Conservation (phyloP, 2,797 vertebrate genomes). For the Garrulus glandarius region DNA sequence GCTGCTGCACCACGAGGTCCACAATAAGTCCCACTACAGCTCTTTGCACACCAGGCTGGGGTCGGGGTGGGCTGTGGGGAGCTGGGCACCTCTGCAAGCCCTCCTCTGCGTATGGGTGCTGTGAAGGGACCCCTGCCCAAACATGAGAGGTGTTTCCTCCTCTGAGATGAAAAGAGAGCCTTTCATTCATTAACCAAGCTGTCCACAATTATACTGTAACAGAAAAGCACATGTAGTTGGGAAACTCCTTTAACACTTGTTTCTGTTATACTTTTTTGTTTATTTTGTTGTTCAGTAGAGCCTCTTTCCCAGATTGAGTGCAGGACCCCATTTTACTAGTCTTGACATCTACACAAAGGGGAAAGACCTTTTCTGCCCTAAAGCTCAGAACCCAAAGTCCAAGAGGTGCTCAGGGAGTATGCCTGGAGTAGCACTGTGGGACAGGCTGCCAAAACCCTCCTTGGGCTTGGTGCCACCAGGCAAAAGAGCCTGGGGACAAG, state of each 20-base stretch:
- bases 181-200: background rate
- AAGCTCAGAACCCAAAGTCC: background rate
- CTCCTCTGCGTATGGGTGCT: background rate
- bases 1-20: background rate
- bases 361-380: background rate
- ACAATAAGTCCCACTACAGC: fast-evolving
- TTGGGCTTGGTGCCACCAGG: background rate
- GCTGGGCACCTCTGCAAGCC: background rate
- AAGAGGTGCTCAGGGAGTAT: background rate
- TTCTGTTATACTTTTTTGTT: background rate
- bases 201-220: background rate
- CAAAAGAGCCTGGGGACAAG: background rate
- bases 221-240: background rate
- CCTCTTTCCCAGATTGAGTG: background rate
- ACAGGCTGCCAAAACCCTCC: background rate
- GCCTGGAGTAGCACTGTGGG: fast-evolving
- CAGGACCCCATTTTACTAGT: background rate
- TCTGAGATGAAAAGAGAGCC: background rate
- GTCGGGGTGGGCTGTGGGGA: fast-evolving
- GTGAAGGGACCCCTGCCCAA: fast-evolving
- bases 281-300: background rate
- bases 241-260: background rate
- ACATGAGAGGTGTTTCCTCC: background rate
- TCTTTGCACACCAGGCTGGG: fast-evolving
- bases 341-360: background rate